phyloP scores from a whole-genome alignment of 2,888 invertebrate species.

The Acanthococcus lagerstroemiae region DNA sequence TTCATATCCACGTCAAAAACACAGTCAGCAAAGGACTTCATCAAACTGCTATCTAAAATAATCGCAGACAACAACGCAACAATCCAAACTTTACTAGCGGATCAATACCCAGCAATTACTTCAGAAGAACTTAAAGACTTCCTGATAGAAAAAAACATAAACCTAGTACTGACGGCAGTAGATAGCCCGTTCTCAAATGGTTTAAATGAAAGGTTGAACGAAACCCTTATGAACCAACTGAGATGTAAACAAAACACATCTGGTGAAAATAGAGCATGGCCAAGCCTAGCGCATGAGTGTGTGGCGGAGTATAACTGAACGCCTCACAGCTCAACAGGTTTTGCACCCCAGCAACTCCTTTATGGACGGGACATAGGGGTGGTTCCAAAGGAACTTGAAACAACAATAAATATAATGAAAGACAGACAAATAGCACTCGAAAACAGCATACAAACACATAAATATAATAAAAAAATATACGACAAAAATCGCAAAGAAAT shows the following conservation, averaged over 20 bases:
- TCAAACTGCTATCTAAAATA: conserved; percentile 34
- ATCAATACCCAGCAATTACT: background rate
- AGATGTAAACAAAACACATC: background rate
- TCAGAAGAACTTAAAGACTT: background rate
- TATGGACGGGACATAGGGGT: background rate
- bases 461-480: background rate
- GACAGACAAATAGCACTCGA: background rate
- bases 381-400: background rate
- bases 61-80: conserved; percentile 21
- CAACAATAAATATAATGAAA: background rate
- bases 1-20: conserved; percentile 37
- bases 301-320: conserved; percentile 34
- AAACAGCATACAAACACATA: background rate
- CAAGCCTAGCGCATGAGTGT: conserved; percentile 34
- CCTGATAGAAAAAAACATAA: background rate
- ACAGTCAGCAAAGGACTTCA: conserved; percentile 38
- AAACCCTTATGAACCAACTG: background rate
- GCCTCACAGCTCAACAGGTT: conserved; percentile 13
- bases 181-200: conserved; percentile 29
- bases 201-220: background rate
- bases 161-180: background rate
- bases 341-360: background rate
- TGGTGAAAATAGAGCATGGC: conserved; percentile 30
- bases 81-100: background rate
- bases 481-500: background rate